Evolutionary conservation across 1,140 invertebrate species (phyloP), one percentile per base, ranked within the genome.

Genomic region (Diprion similis): DNA sequence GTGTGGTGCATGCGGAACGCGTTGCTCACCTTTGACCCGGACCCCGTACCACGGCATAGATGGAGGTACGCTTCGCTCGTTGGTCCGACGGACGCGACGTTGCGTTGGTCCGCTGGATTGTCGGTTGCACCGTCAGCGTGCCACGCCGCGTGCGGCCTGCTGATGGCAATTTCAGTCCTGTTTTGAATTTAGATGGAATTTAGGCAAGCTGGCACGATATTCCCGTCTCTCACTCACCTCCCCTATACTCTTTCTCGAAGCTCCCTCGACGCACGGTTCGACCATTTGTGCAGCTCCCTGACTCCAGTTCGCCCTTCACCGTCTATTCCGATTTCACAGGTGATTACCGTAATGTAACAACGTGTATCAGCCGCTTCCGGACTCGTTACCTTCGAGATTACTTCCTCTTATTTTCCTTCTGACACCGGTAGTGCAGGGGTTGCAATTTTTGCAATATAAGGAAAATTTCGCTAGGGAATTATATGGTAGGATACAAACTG

Each of bases 101-200:
- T 37, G 24, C 24, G 24, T 37, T 37, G 24, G 24, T 37, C 24
- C 3, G 51, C 51, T 59, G 51, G 51, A 59, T 59, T 59, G 51
- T 59, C 51, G 51, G 11, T 17, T 68, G 66, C 66, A 19, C 66
- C 15, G 66, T 68, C 66, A 18, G 66, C 37, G 7, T 7, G 13
- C 3, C 59, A 15, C 37, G 18, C 66, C 37, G 18, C 17, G 66
- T 19, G 66, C 37, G 66, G 76, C 75, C 75, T 78, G 77, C 79
- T 81, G 78, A 79, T 78, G 77, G 80, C 78, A 81, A 82, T 81
- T 82, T 78, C 78, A 71, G 74, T 68, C 75, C 81, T 82, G 79
- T 81, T 82, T 82, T 82, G 81, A 82, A 82, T 82, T 82, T 82
- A 82, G 79, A 82, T 82, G 78, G 81, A 82, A 82, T 82, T 82